These are phyloP conservation scores for Semotilus atromaculatus DNA, from an alignment of 2,797 vertebrate genomes.

Conservation along the genomic window DNA sequence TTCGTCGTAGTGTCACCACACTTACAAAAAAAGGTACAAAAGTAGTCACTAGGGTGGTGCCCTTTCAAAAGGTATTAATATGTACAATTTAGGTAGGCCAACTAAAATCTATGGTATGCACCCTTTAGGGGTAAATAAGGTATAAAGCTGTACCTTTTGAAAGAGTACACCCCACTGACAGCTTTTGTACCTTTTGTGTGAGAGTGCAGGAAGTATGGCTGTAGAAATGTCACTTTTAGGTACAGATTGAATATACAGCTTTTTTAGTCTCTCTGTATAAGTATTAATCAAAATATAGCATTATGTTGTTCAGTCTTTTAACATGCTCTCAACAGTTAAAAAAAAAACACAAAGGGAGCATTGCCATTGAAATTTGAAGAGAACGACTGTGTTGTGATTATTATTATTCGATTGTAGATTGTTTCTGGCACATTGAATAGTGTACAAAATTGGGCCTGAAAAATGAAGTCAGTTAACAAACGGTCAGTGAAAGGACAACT, in stretches of 20 bases:
- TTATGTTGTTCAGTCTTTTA: background rate
- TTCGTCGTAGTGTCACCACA: background rate
- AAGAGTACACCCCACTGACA: background rate
- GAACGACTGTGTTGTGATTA: background rate
- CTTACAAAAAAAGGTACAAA: background rate
- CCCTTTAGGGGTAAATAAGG: too few species aligned
- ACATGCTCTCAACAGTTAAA: too few species aligned
- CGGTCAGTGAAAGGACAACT: background rate
- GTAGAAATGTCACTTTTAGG: background rate
- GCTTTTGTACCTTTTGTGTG: too few species aligned
- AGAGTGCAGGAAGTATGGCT: background rate
- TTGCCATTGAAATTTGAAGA: background rate
- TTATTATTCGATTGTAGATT: background rate
- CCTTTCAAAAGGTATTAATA: too few species aligned
- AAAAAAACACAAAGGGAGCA: background rate
- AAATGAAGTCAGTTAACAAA: background rate
- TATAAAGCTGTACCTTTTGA: too few species aligned
- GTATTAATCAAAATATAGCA: too few species aligned
- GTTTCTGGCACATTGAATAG: background rate
- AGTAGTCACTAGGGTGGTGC: too few species aligned
- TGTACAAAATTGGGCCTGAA: background rate
- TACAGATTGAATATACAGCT: too few species aligned
- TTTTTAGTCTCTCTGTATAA: too few species aligned
- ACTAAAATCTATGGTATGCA: background rate
- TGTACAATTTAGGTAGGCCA: too few species aligned